Base-by-base conservation (phyloP, 2,888 invertebrate species). In the Peribatodes rhomboidaria region DNA sequence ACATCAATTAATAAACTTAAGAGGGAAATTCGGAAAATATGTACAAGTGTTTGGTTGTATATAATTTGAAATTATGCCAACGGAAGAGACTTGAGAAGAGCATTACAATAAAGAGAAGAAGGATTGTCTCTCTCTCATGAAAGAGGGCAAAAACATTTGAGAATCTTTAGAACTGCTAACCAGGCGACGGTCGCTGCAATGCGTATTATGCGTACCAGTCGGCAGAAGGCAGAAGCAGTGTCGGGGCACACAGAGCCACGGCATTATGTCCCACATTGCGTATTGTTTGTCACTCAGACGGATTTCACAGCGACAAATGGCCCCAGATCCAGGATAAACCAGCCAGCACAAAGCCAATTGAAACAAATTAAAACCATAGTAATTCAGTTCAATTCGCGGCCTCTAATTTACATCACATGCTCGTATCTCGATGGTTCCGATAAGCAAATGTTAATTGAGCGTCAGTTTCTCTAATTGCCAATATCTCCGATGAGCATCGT, bases 251-350 rank as follows among this genome's bases (percentile, higher is more conserved):
- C 81, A 71, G 71, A 77, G 76, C 80, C 85, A 84, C 86, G 83
- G 84, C 86, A 88, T 90, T 89, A 90, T 84, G 92, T 92, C 92
- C 75, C 68, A 73, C 67, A 71, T 74, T 64, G 79, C 77, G 82
- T 84, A 93, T 93, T 93, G 92, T 93, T 86, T 87, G 92, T 91
- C 92, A 92, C 87, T 93, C 92, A 91, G 75, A 67, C 73, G 77
- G 83, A 84, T 84, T 87, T 87, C 89, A 82, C 82, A 77, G 82
- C 88, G 92, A 92, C 92, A 92, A 93, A 93, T 93, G 87, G 88
- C 84, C 81, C 72, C 81, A 85, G 84, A 85, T 84, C 71, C 82
- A 74, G 85, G 82, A 86, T 85, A 84, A 85, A 83, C 83, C 83
- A 81, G 81, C 81, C 76, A 81, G 72, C 76, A 84, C 83, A 84